Evolutionary conservation across 2,888 invertebrate species (phyloP).

Genomic region (Caenorhabditis zanzibari): DNA sequence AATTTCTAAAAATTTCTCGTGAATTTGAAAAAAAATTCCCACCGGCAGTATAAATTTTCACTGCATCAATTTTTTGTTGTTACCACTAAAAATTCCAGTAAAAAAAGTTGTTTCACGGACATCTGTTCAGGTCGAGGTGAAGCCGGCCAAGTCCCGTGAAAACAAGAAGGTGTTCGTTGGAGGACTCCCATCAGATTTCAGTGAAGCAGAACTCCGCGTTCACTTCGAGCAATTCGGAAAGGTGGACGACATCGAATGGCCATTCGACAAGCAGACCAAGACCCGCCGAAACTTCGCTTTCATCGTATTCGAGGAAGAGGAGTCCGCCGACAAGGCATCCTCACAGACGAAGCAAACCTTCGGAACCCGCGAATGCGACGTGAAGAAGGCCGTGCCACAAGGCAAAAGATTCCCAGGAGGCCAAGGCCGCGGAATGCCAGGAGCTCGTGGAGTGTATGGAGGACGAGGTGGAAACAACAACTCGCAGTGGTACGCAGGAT

Average conservation of each 20-base stretch:
- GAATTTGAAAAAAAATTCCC: no score
- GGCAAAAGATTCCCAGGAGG: constrained; percentile 73
- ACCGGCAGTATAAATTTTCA: no score
- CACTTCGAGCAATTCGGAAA: constrained; percentile 83
- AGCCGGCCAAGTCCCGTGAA: constrained; percentile 83
- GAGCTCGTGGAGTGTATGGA: constrained; percentile 66
- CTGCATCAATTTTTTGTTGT: not conserved
- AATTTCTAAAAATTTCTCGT: no score
- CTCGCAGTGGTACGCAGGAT: constrained; percentile 70
- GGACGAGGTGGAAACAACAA: constrained; percentile 71
- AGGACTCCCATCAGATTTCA: constrained; percentile 83
- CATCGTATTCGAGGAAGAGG: constrained; percentile 83
- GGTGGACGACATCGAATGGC: constrained; percentile 84
- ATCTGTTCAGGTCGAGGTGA: constrained; percentile 79
- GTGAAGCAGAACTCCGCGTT: constrained; percentile 81
- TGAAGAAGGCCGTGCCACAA: constrained; percentile 84
- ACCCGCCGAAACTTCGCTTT: constrained; percentile 83
- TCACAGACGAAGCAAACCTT: constrained; percentile 81
- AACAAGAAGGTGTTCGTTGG: constrained; percentile 84
- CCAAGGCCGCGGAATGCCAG: constrained; percentile 64
- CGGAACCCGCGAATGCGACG: constrained; percentile 83
- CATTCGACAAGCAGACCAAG: constrained; percentile 81
- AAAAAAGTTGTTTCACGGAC: not conserved
- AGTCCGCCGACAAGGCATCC: constrained; percentile 82
- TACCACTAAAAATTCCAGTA: not conserved